Conservation (phyloP, 2,797 vertebrate genomes). For the Argentina silus region DNA sequence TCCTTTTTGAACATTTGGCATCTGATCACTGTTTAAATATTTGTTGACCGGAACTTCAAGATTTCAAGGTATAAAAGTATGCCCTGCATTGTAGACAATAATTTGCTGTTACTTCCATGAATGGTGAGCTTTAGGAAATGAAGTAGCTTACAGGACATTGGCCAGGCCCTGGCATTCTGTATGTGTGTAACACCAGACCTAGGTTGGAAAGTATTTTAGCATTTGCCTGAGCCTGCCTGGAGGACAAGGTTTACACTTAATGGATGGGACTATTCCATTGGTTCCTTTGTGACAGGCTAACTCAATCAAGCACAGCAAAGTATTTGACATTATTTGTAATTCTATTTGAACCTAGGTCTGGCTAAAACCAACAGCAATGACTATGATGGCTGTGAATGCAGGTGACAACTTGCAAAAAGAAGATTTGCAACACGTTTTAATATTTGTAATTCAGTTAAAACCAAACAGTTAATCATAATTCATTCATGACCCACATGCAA, state of each 20-base stretch:
- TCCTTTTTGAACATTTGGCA: background rate
- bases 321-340: background rate
- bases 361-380: background rate
- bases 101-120: no score
- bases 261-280: no score
- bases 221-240: no score
- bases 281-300: no score
- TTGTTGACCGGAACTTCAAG: background rate
- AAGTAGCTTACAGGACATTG: no score
- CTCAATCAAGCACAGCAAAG: no score
- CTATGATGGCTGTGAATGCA: background rate
- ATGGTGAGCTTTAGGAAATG: no score
- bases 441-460: background rate
- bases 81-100: background rate
- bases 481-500: background rate
- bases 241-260: no score
- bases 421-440: background rate
- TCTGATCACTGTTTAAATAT: slow-evolving; percentile 3
- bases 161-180: no score
- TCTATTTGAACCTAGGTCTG: background rate
- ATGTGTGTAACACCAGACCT: no score
- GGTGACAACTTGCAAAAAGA: background rate
- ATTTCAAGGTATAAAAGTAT: background rate
- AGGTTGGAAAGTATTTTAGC: no score
- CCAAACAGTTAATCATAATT: background rate